Percentiles rank a stretch among this genome's conserved stretches.
Evolutionary conservation across 2,113 vertebrate species (phyloP).

Genomic region (Arizona elegans): DNA sequence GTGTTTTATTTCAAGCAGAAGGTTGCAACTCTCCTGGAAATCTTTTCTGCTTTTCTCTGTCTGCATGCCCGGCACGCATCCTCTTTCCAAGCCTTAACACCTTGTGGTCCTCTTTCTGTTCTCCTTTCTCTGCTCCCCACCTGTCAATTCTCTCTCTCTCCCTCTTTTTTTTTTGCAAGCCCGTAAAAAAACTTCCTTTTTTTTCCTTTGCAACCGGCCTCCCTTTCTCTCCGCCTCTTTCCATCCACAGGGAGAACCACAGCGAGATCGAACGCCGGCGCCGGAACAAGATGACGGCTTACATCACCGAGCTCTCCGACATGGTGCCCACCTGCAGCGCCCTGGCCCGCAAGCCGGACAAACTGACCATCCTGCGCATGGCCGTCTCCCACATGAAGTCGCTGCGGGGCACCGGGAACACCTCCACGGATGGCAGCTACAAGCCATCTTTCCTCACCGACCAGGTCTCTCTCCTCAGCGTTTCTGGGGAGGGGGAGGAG

Average conservation of each 20-base stretch:
- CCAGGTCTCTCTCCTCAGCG: slow-evolving; percentile 72
- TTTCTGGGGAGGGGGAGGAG: too few species aligned
- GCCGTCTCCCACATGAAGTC: slow-evolving; percentile 98
- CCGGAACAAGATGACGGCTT: slow-evolving; percentile 82
- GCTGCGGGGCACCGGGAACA: slow-evolving; percentile 86
- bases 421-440: slow-evolving; percentile 86
- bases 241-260: slow-evolving; percentile 73
- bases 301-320: slow-evolving; percentile 86
- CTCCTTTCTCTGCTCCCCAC: not conserved
- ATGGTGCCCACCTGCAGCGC: slow-evolving; percentile 98
- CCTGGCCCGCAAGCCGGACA: slow-evolving; percentile 95
- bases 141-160: not conserved
- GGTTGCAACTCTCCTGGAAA: not conserved
- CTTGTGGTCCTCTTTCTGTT: not conserved
- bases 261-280: slow-evolving; percentile 79
- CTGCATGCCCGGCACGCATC: slow-evolving; percentile 66
- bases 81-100: not conserved
- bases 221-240: not conserved
- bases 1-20: not conserved
- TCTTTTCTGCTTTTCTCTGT: slow-evolving; percentile 5
- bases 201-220: not conserved
- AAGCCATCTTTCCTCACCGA: slow-evolving; percentile 96
- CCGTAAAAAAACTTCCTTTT: not conserved
- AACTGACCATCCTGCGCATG: slow-evolving; percentile 97
- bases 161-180: accelerated